Conservation (phyloP, 2,797 vertebrate species). For the Antrozous pallidus region DNA sequence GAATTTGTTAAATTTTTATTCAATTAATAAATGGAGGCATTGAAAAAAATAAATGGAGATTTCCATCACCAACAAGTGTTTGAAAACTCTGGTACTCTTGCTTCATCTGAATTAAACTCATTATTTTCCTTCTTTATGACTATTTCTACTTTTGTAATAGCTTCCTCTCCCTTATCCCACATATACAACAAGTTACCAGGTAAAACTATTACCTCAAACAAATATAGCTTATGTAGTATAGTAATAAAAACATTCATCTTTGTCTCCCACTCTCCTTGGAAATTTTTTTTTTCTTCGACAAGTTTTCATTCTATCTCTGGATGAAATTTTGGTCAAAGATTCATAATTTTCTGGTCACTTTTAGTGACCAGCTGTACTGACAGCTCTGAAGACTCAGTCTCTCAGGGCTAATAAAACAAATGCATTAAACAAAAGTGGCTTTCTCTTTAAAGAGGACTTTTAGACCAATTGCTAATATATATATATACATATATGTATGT, state of each 20-base stretch:
- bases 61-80: background rate
- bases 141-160: background rate
- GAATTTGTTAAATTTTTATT: background rate
- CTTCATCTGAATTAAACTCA: background rate
- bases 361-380: background rate
- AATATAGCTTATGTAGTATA: background rate
- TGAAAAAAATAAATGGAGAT: background rate
- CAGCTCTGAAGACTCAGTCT: background rate
- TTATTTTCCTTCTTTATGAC: background rate
- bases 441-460: background rate
- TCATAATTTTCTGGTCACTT: background rate
- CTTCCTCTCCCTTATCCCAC: background rate
- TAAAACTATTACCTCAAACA: background rate
- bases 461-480: background rate
- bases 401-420: background rate
- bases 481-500: too few species aligned
- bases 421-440: background rate
- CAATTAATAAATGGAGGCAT: background rate
- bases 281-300: background rate
- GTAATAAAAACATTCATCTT: background rate
- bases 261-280: background rate
- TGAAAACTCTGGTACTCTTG: background rate
- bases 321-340: background rate
- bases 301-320: background rate
- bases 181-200: background rate